Base-by-base conservation (phyloP, 1,140 invertebrate species). In the Polyergus mexicanus region DNA sequence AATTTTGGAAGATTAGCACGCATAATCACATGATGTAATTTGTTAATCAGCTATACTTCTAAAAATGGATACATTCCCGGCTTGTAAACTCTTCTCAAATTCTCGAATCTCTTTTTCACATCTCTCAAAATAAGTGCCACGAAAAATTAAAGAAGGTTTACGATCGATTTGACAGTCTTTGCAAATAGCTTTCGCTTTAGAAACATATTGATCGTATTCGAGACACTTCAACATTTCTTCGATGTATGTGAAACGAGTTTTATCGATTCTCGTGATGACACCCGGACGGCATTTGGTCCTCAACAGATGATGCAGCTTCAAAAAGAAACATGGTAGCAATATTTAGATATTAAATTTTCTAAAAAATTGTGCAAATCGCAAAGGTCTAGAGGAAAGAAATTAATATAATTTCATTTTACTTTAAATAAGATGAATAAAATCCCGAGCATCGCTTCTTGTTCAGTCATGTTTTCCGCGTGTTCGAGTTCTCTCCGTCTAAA, bases 181-280 rank as follows among this genome's bases (percentile, higher is more conserved):
- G 13, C 84, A 84, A n/a, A 11, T 47, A 0, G 5, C 47, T 22
- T 8, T 60, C 3, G 51, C 72, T 47, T 69, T 63, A 2, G 75
- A 32, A 6, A 68, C 51, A 72, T 90, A 88, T 5, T 60, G 75
- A 32, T 56, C 85, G 47, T 92, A 91, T 16, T 91, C 74, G 22
- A 94, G 86, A 71, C 91, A 91, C 41, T 84, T 90, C 28, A 93
- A 83, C 92, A 93, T 90, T 66, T 91, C 81, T 74, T 94, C 92
- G 58, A 94, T 91, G 38, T 69, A 60, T 0, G 89, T 91, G 22
- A 88, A 90, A 28, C 68, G 71, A 38, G 74, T 85, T 16, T 88
- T 78, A 38, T 93, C 93, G 58, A 93, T 91, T 72, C 76, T 89
- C 2, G 92, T 92, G 13, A 93, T 65, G 69, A 93, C 85, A 62